These are phyloP conservation scores for Hippoglossus stenolepis DNA, from an alignment of 2,113 vertebrate genomes.

Conservation along the genomic window DNA sequence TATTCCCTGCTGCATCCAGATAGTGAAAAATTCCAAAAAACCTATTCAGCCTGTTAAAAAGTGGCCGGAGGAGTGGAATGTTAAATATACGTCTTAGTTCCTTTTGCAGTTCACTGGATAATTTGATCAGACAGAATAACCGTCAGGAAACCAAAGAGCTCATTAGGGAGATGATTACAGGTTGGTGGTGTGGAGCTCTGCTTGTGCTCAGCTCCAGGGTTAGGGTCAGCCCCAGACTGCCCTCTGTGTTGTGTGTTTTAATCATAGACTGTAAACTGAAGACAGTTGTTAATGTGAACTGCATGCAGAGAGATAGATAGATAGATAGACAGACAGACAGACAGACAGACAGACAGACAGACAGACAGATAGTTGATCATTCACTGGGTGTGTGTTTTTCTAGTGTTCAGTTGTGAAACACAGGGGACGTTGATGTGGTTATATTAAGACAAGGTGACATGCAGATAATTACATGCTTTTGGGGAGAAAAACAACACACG, in stretches of 20 bases:
- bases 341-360: too few relatives aligned
- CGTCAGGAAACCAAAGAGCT: constrained; percentile 45
- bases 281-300: too few relatives aligned
- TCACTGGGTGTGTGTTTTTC: neutral
- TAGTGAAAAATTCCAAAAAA: neutral
- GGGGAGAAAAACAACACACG: neutral
- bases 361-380: neutral
- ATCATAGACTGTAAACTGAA: too few relatives aligned
- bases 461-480: neutral
- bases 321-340: too few relatives aligned
- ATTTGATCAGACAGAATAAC: constrained; percentile 56
- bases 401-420: neutral
- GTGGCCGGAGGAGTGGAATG: constrained; percentile 19
- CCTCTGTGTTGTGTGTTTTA: constrained; percentile 6
- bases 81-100: constrained; percentile 38
- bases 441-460: constrained; percentile 6
- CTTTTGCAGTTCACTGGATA: constrained; percentile 38
- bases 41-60: neutral
- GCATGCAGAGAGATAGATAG: neutral
- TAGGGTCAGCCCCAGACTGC: constrained; percentile 8
- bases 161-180: constrained; percentile 60
- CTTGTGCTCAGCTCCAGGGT: constrained; percentile 25
- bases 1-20: neutral
- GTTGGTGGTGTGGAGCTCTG: constrained; percentile 40
- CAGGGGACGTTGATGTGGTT: neutral